Evolutionary conservation across 2,797 vertebrate species (phyloP).

Genomic region (Anabas testudineus): DNA sequence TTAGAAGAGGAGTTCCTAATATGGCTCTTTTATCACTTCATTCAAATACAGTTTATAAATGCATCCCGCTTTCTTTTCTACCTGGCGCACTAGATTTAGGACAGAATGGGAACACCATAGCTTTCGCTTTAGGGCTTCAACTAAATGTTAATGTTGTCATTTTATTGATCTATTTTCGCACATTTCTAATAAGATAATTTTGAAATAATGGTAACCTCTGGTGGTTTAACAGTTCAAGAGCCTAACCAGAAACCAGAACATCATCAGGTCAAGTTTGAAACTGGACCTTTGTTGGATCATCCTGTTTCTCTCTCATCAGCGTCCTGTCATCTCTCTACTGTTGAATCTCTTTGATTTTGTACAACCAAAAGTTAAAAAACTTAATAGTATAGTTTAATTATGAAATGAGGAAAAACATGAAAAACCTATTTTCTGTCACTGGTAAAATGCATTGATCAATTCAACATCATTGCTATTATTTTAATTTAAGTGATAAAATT

Average conservation of each 20-base stretch:
- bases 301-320: neutral
- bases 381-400: too few relatives aligned
- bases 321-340: neutral
- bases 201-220: neutral
- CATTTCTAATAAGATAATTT: neutral
- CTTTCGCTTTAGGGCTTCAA: neutral
- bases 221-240: neutral
- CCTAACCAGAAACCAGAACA: neutral
- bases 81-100: conserved; percentile 38
- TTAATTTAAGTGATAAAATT: too few relatives aligned
- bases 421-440: too few relatives aligned
- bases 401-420: too few relatives aligned
- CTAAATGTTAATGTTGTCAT: neutral
- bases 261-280: neutral
- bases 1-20: conserved; percentile 77
- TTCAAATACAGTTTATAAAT: conserved; percentile 73
- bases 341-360: too few relatives aligned
- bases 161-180: neutral
- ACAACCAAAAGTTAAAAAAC: too few relatives aligned
- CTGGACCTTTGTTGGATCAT: neutral
- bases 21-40: conserved; percentile 73
- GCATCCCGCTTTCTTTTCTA: conserved; percentile 53
- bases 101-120: neutral
- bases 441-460: neutral
- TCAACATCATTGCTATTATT: neutral